These are phyloP conservation scores for Brachionus paranguensis DNA, from an alignment of 1,140 invertebrate genomes.

Conservation along the genomic window DNA sequence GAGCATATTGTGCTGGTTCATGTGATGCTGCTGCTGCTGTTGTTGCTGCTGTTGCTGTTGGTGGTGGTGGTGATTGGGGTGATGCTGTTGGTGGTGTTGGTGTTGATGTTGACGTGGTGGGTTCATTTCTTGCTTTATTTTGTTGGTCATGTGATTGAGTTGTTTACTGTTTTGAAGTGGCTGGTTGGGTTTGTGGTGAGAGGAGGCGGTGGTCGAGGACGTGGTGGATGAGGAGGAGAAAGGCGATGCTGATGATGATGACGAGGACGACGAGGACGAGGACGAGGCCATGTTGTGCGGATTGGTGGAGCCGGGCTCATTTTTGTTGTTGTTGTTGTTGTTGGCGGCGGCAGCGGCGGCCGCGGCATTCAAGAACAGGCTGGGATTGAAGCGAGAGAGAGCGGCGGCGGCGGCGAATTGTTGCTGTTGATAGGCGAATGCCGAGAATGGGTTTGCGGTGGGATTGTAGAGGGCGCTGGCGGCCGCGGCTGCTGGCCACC, in stretches of 20 bases:
- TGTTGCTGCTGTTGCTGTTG: neutral
- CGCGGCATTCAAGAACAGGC: neutral
- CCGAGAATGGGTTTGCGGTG: neutral
- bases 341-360: neutral
- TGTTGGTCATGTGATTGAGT: neutral
- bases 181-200: neutral
- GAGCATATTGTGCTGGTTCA: no score
- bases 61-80: neutral
- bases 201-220: neutral
- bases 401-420: constrained; percentile 36
- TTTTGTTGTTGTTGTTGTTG: neutral
- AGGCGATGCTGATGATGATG: neutral
- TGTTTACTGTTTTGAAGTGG: constrained; percentile 21
- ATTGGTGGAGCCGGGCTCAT: neutral
- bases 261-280: neutral
- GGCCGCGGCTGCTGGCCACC: constrained; percentile 29
- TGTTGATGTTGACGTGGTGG: neutral
- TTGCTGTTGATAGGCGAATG: constrained; percentile 28
- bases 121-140: neutral
- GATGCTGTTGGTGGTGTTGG: neutral
- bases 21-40: neutral
- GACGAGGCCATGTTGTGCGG: neutral
- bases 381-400: constrained; percentile 7
- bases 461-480: constrained; percentile 10
- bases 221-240: neutral